These are phyloP conservation scores for Drepana arcuata DNA, from an alignment of 1,140 invertebrate genomes.

Conservation along the genomic window DNA sequence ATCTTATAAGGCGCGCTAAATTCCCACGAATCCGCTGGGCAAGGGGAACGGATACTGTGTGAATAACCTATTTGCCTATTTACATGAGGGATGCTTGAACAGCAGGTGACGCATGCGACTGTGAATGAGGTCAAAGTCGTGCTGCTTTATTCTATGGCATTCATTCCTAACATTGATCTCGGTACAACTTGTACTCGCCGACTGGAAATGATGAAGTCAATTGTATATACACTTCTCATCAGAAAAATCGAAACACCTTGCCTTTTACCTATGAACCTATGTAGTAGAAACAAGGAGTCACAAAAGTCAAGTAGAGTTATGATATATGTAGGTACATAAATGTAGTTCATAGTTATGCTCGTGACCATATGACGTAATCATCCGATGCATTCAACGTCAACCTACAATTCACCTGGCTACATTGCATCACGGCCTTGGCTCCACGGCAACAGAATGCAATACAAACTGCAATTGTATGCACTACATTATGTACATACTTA, in stretches of 20 bases:
- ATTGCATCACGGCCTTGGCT: slow-evolving; percentile 59
- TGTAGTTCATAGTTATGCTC: slow-evolving; percentile 3
- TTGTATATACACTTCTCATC: no score
- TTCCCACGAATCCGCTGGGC: slow-evolving; percentile 45
- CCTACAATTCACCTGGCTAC: slow-evolving; percentile 37
- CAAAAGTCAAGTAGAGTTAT: no score
- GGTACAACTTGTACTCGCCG: no score
- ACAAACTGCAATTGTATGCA: slow-evolving; percentile 31
- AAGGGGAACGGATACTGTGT: slow-evolving; percentile 32
- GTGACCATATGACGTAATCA: slow-evolving; percentile 34
- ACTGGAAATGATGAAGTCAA: no score
- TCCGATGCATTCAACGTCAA: slow-evolving; percentile 36
- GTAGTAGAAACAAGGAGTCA: no score
- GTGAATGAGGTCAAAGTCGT: slow-evolving; percentile 27
- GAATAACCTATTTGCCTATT: slow-evolving; percentile 48
- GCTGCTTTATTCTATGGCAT: no score
- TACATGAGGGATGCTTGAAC: slow-evolving; percentile 20
- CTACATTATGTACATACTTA: no score
- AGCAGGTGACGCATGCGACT: slow-evolving; percentile 12
- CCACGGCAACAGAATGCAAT: slow-evolving; percentile 46
- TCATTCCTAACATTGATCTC: no score
- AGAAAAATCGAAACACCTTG: no score
- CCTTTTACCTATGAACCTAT: no score
- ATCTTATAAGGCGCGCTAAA: slow-evolving; percentile 27
- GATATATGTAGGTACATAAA: no score